Evolutionary conservation across 1,140 invertebrate species (phyloP).

Genomic region (Melitaea cinxia): DNA sequence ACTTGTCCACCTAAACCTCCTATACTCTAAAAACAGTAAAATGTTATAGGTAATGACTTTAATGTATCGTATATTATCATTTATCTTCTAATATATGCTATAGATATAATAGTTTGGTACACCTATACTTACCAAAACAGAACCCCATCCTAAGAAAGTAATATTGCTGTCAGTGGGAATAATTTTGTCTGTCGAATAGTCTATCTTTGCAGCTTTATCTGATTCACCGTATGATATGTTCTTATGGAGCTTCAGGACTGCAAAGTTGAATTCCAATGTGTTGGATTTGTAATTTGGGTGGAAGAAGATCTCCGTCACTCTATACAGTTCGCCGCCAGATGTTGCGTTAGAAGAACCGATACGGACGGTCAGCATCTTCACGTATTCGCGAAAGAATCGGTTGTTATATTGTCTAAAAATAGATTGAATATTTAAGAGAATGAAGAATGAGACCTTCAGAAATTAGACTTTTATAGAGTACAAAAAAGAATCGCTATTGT

Average conservation of each 20-base stretch:
- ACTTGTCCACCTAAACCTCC: constrained; percentile 52
- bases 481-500: too few species aligned
- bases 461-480: too few species aligned
- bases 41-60: too few species aligned
- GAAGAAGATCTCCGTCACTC: constrained; percentile 65
- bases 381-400: constrained; percentile 70
- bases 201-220: constrained; percentile 40
- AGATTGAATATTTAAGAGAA: not conserved
- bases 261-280: constrained; percentile 67
- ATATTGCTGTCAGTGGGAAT: constrained; percentile 56
- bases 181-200: constrained; percentile 44
- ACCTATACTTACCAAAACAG: constrained; percentile 57
- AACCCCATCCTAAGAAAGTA: constrained; percentile 71
- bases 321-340: constrained; percentile 56
- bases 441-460: not conserved
- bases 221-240: constrained; percentile 53
- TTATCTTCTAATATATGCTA: not conserved
- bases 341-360: constrained; percentile 67
- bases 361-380: constrained; percentile 64
- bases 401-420: constrained; percentile 68
- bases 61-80: not conserved
- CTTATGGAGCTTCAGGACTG: constrained; percentile 59
- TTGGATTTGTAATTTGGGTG: constrained; percentile 73
- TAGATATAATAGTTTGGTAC: not conserved
- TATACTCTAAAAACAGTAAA: constrained; percentile 41